Conservation (phyloP, 1,140 invertebrate species). For the Metopolophium dirhodum region DNA sequence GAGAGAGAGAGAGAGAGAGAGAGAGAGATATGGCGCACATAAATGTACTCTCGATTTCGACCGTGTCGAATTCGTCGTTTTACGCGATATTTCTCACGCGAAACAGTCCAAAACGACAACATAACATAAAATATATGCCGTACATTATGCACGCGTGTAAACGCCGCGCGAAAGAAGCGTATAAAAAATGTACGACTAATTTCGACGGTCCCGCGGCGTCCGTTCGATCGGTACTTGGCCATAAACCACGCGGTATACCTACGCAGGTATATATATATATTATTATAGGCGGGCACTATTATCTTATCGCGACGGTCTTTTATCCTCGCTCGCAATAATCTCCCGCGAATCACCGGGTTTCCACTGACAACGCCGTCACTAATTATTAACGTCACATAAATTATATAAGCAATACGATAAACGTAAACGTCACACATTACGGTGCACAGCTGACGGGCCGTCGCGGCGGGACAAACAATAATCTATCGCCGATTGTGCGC, state of each 20-base stretch:
- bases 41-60: background rate
- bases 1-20: too few relatives aligned
- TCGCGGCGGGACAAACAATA: background rate
- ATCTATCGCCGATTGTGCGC: background rate
- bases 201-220: background rate
- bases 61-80: constrained; percentile 31
- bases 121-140: background rate
- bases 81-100: background rate
- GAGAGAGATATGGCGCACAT: too few relatives aligned
- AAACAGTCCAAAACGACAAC: background rate
- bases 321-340: background rate
- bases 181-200: constrained; percentile 13
- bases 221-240: background rate
- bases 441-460: too few relatives aligned
- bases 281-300: background rate
- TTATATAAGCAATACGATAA: background rate
- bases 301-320: background rate
- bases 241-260: background rate
- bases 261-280: too few relatives aligned
- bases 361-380: background rate
- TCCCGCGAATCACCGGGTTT: background rate
- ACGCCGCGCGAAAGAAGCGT: background rate
- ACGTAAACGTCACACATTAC: too few relatives aligned
- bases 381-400: background rate
- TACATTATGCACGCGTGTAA: background rate